Base-by-base conservation (phyloP, 2,797 vertebrate genomes). In the Parauchenoglanis ngamensis region DNA sequence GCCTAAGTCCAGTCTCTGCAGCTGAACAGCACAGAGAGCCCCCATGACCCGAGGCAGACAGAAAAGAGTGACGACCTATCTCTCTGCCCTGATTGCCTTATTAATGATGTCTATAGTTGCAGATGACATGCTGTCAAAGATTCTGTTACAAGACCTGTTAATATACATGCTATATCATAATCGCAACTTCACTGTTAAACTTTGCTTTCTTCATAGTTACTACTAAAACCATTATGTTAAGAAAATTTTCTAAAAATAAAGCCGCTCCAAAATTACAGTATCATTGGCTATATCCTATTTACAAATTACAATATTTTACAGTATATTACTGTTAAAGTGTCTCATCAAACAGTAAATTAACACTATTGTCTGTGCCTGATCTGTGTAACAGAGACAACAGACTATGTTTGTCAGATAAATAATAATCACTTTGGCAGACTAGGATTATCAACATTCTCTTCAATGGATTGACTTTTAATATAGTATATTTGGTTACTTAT, bases 1-100 rank as follows among this genome's bases (percentile, higher is more conserved):
- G 91, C 89, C 81, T 83, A 83, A 87, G 87, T 87, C 91, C 92
- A 92, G 89, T 73, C 81, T 89, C 88, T 89, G 86, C 87, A 72
- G 77, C 89, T 84, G 86, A 89, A 88, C 86, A 86, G 89, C 80
- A 88, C 49, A 46, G 87, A 89, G 83, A 84, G 83, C 72, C 81
- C 82, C 40, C 61, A 70, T 76, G 52, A 83, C 89, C 89, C 35
- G 86, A 88, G 90, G 90, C 88, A 89, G 88, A 88, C 85, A 89
- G 82, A 83, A 88, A 86, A 91, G 89, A 90, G 67, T 83, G 31
- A 92, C 89, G 86, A 88, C 88, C 89, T 77, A 85, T 89, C 89
- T 87, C 88, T 78, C 82, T 89, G 89, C 86, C 82, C 88, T 89
- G 89, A 89, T 89, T 86, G 86, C 79, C 86, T 90, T 90, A 90